Base-by-base conservation (phyloP, 1,140 invertebrate species). In the Drosophila ambigua region DNA sequence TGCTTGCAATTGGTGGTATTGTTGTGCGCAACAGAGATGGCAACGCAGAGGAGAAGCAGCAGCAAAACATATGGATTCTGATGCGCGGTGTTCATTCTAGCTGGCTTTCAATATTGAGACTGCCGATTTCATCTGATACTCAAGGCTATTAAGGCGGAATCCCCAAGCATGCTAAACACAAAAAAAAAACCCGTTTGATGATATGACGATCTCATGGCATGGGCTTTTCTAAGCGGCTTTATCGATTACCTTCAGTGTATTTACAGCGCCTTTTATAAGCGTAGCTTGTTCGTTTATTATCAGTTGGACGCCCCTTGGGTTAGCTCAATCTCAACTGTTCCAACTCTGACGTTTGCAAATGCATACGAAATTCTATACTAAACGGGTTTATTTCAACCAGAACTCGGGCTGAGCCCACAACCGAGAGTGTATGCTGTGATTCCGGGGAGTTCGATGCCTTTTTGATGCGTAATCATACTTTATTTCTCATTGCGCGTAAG, bases 141-240 rank as follows among this genome's bases (percentile, higher is more conserved):
- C 46, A 8, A 23, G 43, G 50, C 28, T 68, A 55, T 41, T 68
- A 68, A 48, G 45, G 8, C 13, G 39, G 49, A 39, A 39, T 13
- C 35, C 11, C 35, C 35, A 4, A 13, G 28, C 9, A 8, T 15
- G 11, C 11, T 24, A 5, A 9, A 20, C 1, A 16, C 16, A n/a
- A 16, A 20, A 20, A 20, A 20, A 45, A 68, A 68, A 68, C 66
- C 63, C 15, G 66, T 68, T 68, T 68, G 62, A 67, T 54, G 49
- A 67, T 55, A 68, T 46, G 62, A 39, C 49, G 49, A 41, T 67
- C 31, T 24, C 4, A 35, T 24, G 24, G 61, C 49, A 52, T 53
- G 69, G 69, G 41, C 24, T 73, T 73, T 72, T 71, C 55, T 49
- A 3, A 46, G 48, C 41, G 24, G 20, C 41, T 45, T 41, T 43